Percentiles rank a stretch among this genome's conserved stretches.
phyloP scores from a whole-genome alignment of 2,888 invertebrate genomes.

The Eristalis tenax region DNA sequence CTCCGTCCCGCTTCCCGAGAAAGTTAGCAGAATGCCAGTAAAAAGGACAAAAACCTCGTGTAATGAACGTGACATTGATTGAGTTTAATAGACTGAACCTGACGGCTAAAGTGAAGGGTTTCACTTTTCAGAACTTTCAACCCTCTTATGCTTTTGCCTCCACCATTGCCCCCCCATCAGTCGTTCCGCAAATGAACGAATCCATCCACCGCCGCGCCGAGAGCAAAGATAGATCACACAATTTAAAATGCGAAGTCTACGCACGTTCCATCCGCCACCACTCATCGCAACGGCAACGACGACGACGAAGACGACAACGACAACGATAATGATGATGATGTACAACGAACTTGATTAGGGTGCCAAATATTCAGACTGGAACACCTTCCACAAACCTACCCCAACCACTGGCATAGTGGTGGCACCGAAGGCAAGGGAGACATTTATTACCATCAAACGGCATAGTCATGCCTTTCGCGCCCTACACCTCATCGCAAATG shows the following conservation, averaged over 20 bases:
- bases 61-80: constrained; percentile 71
- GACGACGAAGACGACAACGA: constrained; percentile 3
- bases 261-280: constrained; percentile 37
- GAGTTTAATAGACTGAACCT: constrained; percentile 67
- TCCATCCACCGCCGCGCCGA: constrained; percentile 16
- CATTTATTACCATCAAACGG: constrained; percentile 45
- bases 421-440: constrained; percentile 9
- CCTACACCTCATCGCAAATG: background rate
- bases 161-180: background rate
- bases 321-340: constrained; percentile 40
- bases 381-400: constrained; percentile 29
- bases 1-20: background rate
- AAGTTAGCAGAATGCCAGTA: background rate
- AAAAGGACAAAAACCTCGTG: constrained; percentile 56
- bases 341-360: constrained; percentile 52
- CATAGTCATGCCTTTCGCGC: constrained; percentile 3
- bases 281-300: background rate
- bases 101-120: constrained; percentile 55
- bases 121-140: constrained; percentile 43
- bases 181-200: constrained; percentile 23
- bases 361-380: background rate
- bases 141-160: constrained; percentile 7
- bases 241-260: constrained; percentile 57
- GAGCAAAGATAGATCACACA: constrained; percentile 68
- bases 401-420: constrained; percentile 21